Conservation (phyloP, 2,113 vertebrate species). For the Oostethus manadensis region DNA sequence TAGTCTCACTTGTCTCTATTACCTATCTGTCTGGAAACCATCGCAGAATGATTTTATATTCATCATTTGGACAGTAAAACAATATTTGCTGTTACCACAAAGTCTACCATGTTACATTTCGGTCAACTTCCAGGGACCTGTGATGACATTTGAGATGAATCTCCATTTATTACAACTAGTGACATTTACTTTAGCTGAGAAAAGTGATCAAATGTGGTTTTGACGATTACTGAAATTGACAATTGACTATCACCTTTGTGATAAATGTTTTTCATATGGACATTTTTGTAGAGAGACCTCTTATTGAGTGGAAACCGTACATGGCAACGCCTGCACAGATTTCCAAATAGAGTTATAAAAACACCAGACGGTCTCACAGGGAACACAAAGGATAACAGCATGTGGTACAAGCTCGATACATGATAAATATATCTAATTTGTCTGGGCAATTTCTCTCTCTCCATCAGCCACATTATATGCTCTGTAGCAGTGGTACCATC, state of each 20-base stretch:
- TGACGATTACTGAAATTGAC: too few relatives aligned
- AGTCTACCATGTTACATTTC: too few relatives aligned
- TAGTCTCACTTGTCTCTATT: background rate
- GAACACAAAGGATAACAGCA: background rate
- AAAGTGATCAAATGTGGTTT: background rate
- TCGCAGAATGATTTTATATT: background rate
- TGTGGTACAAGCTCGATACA: background rate
- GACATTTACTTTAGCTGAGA: background rate
- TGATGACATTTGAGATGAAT: background rate
- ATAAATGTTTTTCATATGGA: background rate
- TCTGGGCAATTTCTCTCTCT: slow-evolving; percentile 3
- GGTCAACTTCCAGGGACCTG: too few relatives aligned
- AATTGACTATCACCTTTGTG: background rate
- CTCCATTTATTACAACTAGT: background rate
- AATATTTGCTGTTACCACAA: background rate
- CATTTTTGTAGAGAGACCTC: background rate
- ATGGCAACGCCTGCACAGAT: background rate
- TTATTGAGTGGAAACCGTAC: background rate
- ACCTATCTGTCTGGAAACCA: background rate
- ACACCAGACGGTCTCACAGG: background rate
- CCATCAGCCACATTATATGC: background rate
- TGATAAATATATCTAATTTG: background rate
- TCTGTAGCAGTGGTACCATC: background rate
- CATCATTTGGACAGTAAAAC: background rate
- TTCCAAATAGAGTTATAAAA: background rate